These are phyloP conservation scores for Okapia johnstoni DNA, from an alignment of 2,113 vertebrate genomes.

Conservation along the genomic window DNA sequence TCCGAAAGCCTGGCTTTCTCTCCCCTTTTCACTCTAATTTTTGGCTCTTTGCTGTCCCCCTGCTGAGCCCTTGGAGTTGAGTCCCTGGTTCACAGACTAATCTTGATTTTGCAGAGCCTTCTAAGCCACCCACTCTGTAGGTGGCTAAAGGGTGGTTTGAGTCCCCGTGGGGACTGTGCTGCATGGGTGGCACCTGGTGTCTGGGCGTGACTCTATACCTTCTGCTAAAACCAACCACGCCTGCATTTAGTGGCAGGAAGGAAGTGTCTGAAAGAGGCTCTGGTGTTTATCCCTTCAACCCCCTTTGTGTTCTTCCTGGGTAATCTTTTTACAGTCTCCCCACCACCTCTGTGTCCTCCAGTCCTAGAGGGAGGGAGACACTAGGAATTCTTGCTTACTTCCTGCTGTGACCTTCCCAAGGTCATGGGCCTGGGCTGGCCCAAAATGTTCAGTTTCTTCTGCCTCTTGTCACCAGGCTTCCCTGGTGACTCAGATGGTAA, in stretches of 20 bases:
- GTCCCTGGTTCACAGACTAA: neutral
- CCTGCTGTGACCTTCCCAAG: neutral
- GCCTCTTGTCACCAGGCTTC: neutral
- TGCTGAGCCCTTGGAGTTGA: neutral
- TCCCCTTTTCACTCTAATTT: neutral
- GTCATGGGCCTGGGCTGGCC: neutral
- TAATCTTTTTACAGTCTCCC: neutral
- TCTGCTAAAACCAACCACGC: accelerated
- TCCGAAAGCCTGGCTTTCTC: accelerated
- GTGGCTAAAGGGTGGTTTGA: neutral
- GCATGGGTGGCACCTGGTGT: neutral
- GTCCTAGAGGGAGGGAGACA: neutral
- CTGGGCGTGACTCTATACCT: neutral
- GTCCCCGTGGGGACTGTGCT: accelerated
- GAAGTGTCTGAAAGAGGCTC: neutral
- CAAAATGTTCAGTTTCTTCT: neutral
- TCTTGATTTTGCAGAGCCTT: neutral
- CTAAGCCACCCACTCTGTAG: neutral
- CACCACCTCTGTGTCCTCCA: neutral
- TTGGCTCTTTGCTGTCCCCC: neutral
- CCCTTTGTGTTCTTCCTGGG: neutral
- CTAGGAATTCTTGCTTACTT: neutral
- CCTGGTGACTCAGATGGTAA: neutral
- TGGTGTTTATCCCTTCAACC: accelerated
- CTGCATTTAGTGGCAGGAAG: neutral